Base-by-base conservation (phyloP, 2,797 vertebrate genomes). In the Helostoma temminkii region DNA sequence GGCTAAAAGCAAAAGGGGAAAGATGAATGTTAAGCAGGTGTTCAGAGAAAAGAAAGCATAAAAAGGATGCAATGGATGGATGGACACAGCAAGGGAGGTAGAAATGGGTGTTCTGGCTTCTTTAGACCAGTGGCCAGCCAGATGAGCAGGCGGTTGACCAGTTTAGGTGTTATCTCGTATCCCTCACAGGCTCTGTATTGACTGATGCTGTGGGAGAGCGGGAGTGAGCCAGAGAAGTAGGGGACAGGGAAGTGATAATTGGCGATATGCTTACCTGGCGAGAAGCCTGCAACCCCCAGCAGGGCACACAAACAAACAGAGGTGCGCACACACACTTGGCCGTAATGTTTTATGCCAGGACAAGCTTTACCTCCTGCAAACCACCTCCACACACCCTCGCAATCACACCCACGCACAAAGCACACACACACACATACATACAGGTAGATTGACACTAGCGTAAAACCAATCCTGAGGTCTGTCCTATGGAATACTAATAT, bases 161-260 rank as follows among this genome's bases (percentile, higher is more conserved):
- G 67, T 82, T 74, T 64, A 80, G 66, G 76, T 88, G 82, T 83
- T 81, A 84, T 84, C 78, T 22, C 60, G 36, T 78, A 65, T 71
- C 62, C 61, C 77, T 81, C 65, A 56, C 71, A 72, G 71, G 66
- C 72, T 72, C 37, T 61, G 63, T 76, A 88, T 81, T 82, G 82
- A 83, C 74, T 36, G 26, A 72, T 39, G 67, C 67, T 60, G 48
- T 71, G 72, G 60, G 64, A 16, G 56, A 22, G 43, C 16, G 24
- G 30, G 55, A 52, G 61, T 45, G 47, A 53, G 60, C 14, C 32
- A 42, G 66, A 54, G 57, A 54, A 53, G 45, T 3, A 47, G 79
- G 78, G 70, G 76, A 81, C 82, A 83, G 90, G 83, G 80, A 91
- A 81, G 92, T 94, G 93, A 91, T 95, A 94, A 95, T 93, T 94